Conservation (phyloP, 35 echinoderm and acorn worm genomes). For the Apostichopus parvimensis region DNA sequence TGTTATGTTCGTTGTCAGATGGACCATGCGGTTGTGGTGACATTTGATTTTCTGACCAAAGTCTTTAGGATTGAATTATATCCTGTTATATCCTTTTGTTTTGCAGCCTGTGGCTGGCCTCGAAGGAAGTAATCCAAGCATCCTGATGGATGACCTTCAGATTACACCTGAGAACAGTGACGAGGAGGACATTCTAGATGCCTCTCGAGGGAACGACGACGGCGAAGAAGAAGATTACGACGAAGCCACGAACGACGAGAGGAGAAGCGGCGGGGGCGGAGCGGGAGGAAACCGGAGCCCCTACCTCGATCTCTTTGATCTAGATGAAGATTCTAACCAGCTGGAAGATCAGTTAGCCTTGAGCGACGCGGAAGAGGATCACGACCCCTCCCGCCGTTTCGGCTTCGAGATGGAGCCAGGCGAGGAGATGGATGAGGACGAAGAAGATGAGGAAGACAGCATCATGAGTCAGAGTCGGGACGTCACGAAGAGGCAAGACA, state of each 20-base stretch:
- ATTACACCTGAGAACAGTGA: conserved; percentile 97
- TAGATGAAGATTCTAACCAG: conserved; percentile 44
- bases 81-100: not conserved
- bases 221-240: conserved; percentile 56
- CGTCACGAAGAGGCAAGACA: not conserved
- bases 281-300: conserved; percentile 2
- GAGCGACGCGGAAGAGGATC: conserved; percentile 27
- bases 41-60: no score
- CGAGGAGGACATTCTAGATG: conserved; percentile 49
- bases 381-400: not conserved
- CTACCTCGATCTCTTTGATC: not conserved
- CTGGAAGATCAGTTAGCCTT: conserved; percentile 42
- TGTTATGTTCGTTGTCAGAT: no score
- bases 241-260: not conserved
- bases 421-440: not conserved
- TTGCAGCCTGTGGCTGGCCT: conserved; percentile 11
- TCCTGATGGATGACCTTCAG: conserved; percentile 89
- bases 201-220: conserved; percentile 30
- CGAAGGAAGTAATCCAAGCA: conserved; percentile 67
- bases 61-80: no score
- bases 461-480: not conserved
- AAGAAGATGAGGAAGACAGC: conserved; percentile 32
- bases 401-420: conserved; percentile 52
- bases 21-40: no score
- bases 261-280: not conserved